These are phyloP conservation scores for Callocephalon fimbriatum DNA, from an alignment of 2,113 vertebrate genomes.

Conservation along the genomic window DNA sequence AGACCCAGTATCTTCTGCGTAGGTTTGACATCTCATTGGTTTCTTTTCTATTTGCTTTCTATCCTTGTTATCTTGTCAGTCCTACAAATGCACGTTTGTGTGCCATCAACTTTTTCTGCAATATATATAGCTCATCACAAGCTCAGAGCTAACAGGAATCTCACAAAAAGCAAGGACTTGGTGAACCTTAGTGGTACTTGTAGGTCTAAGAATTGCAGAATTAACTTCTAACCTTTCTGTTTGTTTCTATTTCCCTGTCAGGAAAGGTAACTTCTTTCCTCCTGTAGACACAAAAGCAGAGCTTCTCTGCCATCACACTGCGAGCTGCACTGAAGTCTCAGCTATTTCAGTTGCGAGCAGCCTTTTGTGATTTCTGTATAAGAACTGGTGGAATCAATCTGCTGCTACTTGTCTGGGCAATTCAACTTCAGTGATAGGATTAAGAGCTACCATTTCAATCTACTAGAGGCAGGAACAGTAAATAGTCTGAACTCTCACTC, in stretches of 20 bases:
- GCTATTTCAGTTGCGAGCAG: background rate
- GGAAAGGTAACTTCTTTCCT: background rate
- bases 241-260: background rate
- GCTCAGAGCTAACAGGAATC: background rate
- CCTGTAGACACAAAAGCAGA: background rate
- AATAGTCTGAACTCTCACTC: background rate
- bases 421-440: conserved; percentile 47
- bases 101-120: background rate
- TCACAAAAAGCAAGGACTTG: background rate
- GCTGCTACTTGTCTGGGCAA: conserved; percentile 54
- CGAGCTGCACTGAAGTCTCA: background rate
- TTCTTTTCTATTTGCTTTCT: background rate
- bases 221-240: background rate
- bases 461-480: background rate
- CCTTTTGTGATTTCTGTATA: conserved; percentile 57
- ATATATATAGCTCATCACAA: background rate
- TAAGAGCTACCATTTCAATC: background rate
- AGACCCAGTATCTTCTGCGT: background rate
- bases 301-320: background rate
- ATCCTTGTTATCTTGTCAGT: background rate
- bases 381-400: conserved; percentile 37
- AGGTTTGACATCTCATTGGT: background rate
- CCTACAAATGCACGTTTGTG: background rate
- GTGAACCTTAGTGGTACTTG: background rate
- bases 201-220: background rate